A percentile compares a stretch with the other conserved stretches of the same genome.
phyloP scores from a whole-genome alignment of 2,888 invertebrate genomes.

The Eudemis profundana region DNA sequence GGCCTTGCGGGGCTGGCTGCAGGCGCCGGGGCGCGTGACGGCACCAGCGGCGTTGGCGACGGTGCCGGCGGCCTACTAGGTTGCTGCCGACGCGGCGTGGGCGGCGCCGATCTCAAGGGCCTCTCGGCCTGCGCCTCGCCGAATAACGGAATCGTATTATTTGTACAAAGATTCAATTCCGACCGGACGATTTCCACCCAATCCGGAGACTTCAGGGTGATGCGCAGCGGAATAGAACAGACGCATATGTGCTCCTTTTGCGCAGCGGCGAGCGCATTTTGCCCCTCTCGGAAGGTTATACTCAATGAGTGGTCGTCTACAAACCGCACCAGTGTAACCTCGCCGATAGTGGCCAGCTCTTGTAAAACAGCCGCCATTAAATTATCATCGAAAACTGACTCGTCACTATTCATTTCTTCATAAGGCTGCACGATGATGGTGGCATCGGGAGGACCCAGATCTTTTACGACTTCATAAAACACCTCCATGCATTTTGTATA shows the following conservation, averaged over 20 bases:
- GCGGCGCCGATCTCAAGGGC: slow-evolving; percentile 76
- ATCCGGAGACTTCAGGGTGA: slow-evolving; percentile 92
- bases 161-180: slow-evolving; percentile 93
- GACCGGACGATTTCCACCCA: slow-evolving; percentile 93
- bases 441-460: slow-evolving; percentile 97
- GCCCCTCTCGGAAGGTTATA: slow-evolving; percentile 96
- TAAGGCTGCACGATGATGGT: slow-evolving; percentile 91
- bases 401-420: slow-evolving; percentile 73
- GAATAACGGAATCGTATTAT: slow-evolving; percentile 92
- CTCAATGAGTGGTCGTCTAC: slow-evolving; percentile 93
- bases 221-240: slow-evolving; percentile 87
- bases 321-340: slow-evolving; percentile 95
- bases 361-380: slow-evolving; percentile 92
- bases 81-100: slow-evolving; percentile 81
- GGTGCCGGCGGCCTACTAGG: slow-evolving; percentile 87
- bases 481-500: slow-evolving; percentile 90
- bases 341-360: slow-evolving; percentile 93
- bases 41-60: slow-evolving; percentile 79
- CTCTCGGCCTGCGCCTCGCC: slow-evolving; percentile 72
- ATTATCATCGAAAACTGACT: slow-evolving; percentile 91
- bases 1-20: slow-evolving; percentile 82
- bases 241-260: slow-evolving; percentile 86
- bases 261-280: slow-evolving; percentile 92
- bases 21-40: slow-evolving; percentile 77
- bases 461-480: slow-evolving; percentile 93